Conservation (phyloP, 1,140 invertebrate species). For the Drosophila hydei region DNA sequence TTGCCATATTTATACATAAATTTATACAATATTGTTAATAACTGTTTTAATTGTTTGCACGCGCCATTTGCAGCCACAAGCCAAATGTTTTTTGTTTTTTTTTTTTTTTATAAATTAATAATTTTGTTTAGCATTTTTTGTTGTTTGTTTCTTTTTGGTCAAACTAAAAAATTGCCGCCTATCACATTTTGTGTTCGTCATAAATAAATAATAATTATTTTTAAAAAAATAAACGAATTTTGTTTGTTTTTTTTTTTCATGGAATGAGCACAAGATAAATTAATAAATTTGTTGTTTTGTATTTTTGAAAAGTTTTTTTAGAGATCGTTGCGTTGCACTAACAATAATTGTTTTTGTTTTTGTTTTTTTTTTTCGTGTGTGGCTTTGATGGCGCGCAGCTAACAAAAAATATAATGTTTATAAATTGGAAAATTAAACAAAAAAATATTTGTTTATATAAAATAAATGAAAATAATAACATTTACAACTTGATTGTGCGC, state of each 20-base stretch:
- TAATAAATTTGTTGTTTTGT: slow-evolving; percentile 62
- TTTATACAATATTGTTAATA: slow-evolving; percentile 44
- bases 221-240: slow-evolving; percentile 47
- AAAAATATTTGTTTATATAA: slow-evolving; percentile 13
- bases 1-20: slow-evolving; percentile 31
- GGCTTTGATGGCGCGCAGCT: slow-evolving; percentile 64
- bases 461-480: slow-evolving; percentile 16
- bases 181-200: slow-evolving; percentile 73
- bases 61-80: slow-evolving; percentile 59
- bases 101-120: slow-evolving; percentile 40
- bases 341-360: slow-evolving; percentile 55
- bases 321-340: slow-evolving; percentile 78
- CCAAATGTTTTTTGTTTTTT: slow-evolving; percentile 19
- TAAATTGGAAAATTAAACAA: slow-evolving; percentile 2
- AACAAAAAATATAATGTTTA: slow-evolving; percentile 33
- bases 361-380: slow-evolving; percentile 38
- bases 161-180: slow-evolving; percentile 78
- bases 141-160: slow-evolving; percentile 55
- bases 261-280: slow-evolving; percentile 81
- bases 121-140: slow-evolving; percentile 32
- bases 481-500: slow-evolving; percentile 34
- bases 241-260: slow-evolving; percentile 55
- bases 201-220: slow-evolving; percentile 57
- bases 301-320: slow-evolving; percentile 63
- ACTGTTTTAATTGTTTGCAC: slow-evolving; percentile 55